Evolutionary conservation across 2,888 invertebrate genomes (phyloP).

Genomic region (Entomobrya multifasciata): DNA sequence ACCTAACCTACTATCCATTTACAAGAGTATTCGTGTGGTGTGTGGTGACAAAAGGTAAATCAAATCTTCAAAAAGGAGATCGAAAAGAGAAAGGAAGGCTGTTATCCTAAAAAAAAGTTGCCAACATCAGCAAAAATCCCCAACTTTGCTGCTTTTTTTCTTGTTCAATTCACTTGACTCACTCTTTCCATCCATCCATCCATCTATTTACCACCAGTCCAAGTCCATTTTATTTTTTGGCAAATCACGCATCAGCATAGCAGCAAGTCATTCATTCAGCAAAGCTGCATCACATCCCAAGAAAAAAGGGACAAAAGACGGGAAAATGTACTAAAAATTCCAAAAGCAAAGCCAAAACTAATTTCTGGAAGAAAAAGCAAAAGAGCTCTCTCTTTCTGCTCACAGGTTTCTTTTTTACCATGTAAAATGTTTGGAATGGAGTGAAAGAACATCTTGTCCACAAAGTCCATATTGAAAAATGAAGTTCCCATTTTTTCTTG

Average conservation of each 20-base stretch:
- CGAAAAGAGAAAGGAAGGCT: slow-evolving; percentile 59
- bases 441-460: too few species aligned
- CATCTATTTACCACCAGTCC: slow-evolving; percentile 46
- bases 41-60: slow-evolving; percentile 68
- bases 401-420: slow-evolving; percentile 13
- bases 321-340: slow-evolving; percentile 66
- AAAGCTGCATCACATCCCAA: too few species aligned
- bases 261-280: slow-evolving; percentile 65
- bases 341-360: slow-evolving; percentile 68
- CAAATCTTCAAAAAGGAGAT: slow-evolving; percentile 56
- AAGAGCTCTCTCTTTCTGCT: not conserved
- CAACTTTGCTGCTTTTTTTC: slow-evolving; percentile 23
- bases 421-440: slow-evolving; percentile 57
- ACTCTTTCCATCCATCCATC: slow-evolving; percentile 50
- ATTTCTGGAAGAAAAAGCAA: not conserved
- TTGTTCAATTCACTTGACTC: slow-evolving; percentile 14
- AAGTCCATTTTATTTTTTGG: too few species aligned
- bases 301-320: slow-evolving; percentile 63
- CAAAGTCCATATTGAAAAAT: slow-evolving; percentile 3
- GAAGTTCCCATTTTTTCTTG: not conserved
- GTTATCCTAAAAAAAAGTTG: slow-evolving; percentile 59
- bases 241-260: slow-evolving; percentile 70
- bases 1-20: too few species aligned
- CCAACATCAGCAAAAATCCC: slow-evolving; percentile 62
- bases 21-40: too few species aligned